A percentile compares a stretch with the other conserved stretches of the same genome.
Evolutionary conservation across 1,140 invertebrate genomes (phyloP).

Genomic region (Danaus plexippus): DNA sequence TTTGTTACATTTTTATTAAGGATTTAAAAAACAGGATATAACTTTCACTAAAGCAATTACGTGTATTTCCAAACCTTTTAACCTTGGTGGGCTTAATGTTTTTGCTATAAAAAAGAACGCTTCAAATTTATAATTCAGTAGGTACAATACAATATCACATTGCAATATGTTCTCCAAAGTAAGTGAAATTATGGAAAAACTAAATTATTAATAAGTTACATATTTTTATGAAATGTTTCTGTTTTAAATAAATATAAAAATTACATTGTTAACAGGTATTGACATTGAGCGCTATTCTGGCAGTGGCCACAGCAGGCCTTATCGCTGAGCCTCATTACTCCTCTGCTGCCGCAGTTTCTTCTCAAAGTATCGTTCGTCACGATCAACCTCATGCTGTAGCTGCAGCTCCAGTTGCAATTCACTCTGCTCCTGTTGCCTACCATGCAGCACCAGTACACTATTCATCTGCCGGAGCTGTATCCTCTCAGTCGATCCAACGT

Average conservation of each 20-base stretch:
- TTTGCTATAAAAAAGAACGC: too few species aligned
- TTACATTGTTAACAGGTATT: slow-evolving; percentile 18
- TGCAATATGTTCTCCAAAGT: slow-evolving; percentile 45
- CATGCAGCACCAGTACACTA: slow-evolving; percentile 17
- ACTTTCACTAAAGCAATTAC: too few species aligned
- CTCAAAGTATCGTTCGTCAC: slow-evolving; percentile 42
- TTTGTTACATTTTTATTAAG: too few species aligned
- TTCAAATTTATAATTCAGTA: too few species aligned
- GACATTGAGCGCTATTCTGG: slow-evolving; percentile 21
- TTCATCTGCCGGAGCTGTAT: slow-evolving; percentile 28
- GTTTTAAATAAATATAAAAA: not conserved
- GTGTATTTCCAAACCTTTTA: too few species aligned
- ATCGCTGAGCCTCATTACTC: slow-evolving; percentile 37
- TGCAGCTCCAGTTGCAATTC: slow-evolving; percentile 22
- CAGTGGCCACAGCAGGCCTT: slow-evolving; percentile 27
- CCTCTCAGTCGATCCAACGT: slow-evolving; percentile 27
- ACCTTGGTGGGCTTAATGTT: too few species aligned
- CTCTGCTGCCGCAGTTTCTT: slow-evolving; percentile 40
- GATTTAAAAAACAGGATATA: too few species aligned
- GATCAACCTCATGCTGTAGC: slow-evolving; percentile 25
- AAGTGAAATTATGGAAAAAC: slow-evolving; percentile 14
- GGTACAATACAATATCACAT: slow-evolving; percentile 6
- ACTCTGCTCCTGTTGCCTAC: slow-evolving; percentile 26
- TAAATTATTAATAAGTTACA: not conserved
- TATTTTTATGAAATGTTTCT: not conserved